These are phyloP conservation scores for Glareola pratincola DNA, from an alignment of 2,113 vertebrate genomes.

Conservation along the genomic window DNA sequence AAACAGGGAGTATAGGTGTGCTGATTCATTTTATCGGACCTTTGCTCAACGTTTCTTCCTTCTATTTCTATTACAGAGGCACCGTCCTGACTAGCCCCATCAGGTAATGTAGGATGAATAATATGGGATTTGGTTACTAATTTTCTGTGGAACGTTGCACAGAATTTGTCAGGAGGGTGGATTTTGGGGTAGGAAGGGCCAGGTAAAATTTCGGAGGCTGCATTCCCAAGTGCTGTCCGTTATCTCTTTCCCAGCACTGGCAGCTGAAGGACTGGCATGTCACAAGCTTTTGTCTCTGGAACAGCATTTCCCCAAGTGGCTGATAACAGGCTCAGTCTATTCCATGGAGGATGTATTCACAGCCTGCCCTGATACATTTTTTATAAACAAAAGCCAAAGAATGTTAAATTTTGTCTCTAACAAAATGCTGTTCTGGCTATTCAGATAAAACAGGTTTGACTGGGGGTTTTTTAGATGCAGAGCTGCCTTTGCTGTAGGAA, in stretches of 20 bases:
- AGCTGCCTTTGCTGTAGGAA: constrained; percentile 53
- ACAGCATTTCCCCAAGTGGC: background rate
- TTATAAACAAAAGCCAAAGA: constrained; percentile 42
- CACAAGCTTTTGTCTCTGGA: constrained; percentile 25
- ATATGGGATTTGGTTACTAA: background rate
- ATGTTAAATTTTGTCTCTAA: constrained; percentile 37
- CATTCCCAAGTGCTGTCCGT: background rate
- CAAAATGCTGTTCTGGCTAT: constrained; percentile 31
- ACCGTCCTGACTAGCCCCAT: background rate
- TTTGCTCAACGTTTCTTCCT: background rate
- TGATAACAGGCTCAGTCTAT: constrained; percentile 15
- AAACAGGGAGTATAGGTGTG: background rate
- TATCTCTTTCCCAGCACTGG: background rate
- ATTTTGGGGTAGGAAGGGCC: background rate
- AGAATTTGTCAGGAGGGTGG: background rate
- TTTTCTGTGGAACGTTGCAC: background rate
- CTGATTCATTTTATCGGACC: background rate
- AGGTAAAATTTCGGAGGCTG: background rate
- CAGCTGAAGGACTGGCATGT: background rate
- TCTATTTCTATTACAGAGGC: background rate
- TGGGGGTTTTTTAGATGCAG: background rate
- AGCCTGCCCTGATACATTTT: background rate
- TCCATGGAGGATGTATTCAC: background rate
- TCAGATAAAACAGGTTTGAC: constrained; percentile 49
- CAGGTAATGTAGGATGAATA: background rate